phyloP scores from a whole-genome alignment of 2,797 vertebrate species.

The Sciurus vulgaris region DNA sequence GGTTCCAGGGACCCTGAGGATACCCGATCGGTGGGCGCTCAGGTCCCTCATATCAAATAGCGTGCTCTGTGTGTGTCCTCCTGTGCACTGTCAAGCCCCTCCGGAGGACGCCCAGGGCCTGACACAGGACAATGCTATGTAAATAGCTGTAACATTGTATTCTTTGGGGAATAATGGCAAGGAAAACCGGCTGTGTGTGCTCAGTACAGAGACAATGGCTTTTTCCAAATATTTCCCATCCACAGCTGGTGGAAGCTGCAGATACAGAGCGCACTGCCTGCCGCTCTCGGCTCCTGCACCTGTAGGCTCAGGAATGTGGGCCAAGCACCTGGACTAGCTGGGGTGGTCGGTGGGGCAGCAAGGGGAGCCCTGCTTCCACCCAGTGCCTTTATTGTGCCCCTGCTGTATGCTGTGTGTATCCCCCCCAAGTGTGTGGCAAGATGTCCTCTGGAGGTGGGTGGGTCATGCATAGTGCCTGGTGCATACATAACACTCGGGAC shows the following conservation, averaged over 20 bases:
- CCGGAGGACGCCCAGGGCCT: not conserved
- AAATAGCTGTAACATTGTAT: not conserved
- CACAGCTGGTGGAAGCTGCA: too few relatives aligned
- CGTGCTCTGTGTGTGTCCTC: not conserved
- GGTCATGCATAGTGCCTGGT: fast-evolving
- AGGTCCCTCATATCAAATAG: not conserved
- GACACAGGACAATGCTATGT: not conserved
- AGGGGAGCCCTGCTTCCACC: fast-evolving
- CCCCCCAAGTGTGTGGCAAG: not conserved
- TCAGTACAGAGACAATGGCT: not conserved
- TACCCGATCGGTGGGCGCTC: not conserved
- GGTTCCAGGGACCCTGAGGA: not conserved
- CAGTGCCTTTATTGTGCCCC: not conserved
- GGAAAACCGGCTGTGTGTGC: not conserved
- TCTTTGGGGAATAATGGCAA: not conserved
- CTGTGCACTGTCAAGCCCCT: not conserved
- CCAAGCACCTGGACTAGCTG: not conserved
- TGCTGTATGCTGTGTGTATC: not conserved
- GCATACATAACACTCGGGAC: not conserved
- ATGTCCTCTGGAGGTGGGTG: not conserved
- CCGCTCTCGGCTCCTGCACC: not conserved
- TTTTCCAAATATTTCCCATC: too few relatives aligned
- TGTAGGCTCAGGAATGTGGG: not conserved
- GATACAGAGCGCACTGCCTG: too few relatives aligned
- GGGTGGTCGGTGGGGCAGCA: fast-evolving